A percentile compares a stretch with the other conserved stretches of the same genome.
phyloP scores from a whole-genome alignment of 1,140 invertebrate genomes.

The Caenorhabditis briggsae region DNA sequence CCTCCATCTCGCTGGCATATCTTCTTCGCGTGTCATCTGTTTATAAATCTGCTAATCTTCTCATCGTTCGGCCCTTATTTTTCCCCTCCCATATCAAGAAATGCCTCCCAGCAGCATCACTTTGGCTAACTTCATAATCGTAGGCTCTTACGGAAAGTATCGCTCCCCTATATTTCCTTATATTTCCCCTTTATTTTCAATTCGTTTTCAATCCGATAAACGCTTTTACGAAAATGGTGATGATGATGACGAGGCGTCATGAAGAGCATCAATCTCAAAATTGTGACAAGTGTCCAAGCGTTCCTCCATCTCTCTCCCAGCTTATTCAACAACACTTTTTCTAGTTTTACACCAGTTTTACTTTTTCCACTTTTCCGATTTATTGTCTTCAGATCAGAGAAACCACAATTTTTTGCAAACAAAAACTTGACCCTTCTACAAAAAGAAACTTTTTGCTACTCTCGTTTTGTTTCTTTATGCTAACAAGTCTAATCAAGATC shows the following conservation, averaged over 20 bases:
- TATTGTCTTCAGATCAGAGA: no score
- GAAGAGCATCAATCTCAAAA: slow-evolving; percentile 44
- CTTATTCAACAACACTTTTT: not conserved
- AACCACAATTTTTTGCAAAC: no score
- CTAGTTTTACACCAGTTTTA: not conserved
- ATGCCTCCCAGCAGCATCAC: not conserved
- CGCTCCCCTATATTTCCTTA: not conserved
- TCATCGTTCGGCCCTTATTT: slow-evolving; percentile 8
- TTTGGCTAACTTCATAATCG: slow-evolving; percentile 18
- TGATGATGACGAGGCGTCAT: slow-evolving; percentile 20
- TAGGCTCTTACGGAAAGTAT: slow-evolving; percentile 1
- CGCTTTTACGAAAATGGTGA: slow-evolving; percentile 1
- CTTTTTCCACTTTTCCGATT: not conserved
- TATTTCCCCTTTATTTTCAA: slow-evolving; percentile 9
- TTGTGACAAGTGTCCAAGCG: slow-evolving; percentile 39
- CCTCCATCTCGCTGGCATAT: not conserved
- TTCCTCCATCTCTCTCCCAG: not conserved
- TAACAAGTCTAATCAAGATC: not conserved
- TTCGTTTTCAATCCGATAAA: slow-evolving; percentile 33
- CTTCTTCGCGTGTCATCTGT: slow-evolving; percentile 45
- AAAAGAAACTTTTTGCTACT: not conserved
- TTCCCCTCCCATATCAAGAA: slow-evolving; percentile 4
- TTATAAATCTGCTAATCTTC: slow-evolving; percentile 53
- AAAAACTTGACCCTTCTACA: no score
- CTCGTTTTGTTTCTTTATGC: not conserved